These are phyloP conservation scores for Limnephilus lunatus DNA, from an alignment of 2,888 invertebrate species.

Conservation along the genomic window DNA sequence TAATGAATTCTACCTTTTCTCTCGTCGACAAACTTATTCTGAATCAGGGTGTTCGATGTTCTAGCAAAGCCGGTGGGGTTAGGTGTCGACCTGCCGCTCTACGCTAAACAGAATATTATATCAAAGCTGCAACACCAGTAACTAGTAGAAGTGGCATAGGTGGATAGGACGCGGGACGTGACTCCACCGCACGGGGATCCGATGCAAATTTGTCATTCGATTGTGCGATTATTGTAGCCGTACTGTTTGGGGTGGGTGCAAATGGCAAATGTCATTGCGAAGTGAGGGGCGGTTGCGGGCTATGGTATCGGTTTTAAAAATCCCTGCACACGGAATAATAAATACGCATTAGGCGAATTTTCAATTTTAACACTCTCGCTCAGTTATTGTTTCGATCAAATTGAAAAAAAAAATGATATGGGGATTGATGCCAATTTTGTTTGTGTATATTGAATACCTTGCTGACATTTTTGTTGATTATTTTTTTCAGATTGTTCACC, in stretches of 20 bases:
- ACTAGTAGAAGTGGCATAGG: neutral
- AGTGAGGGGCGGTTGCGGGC: neutral
- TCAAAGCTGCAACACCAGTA: slow-evolving; percentile 49
- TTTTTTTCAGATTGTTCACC: too few relatives aligned
- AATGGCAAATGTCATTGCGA: neutral
- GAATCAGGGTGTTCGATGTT: neutral
- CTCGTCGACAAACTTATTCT: neutral
- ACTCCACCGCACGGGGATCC: slow-evolving; percentile 43
- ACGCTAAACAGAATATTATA: slow-evolving; percentile 62
- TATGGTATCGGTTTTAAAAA: neutral
- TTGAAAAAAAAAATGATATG: neutral
- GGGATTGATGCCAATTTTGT: too few relatives aligned
- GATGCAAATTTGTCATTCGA: slow-evolving; percentile 64
- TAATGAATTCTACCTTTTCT: neutral
- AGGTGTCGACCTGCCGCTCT: neutral
- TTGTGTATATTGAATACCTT: too few relatives aligned
- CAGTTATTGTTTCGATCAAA: neutral
- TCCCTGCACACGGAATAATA: neutral
- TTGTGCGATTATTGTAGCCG: slow-evolving; percentile 44
- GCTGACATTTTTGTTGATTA: too few relatives aligned
- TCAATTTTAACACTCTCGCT: neutral
- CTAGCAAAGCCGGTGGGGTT: neutral
- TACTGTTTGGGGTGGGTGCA: slow-evolving; percentile 27
- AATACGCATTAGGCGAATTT: neutral
- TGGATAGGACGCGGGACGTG: neutral